phyloP scores from a whole-genome alignment of 2,113 vertebrate species.

The Malurus cyaneus region DNA sequence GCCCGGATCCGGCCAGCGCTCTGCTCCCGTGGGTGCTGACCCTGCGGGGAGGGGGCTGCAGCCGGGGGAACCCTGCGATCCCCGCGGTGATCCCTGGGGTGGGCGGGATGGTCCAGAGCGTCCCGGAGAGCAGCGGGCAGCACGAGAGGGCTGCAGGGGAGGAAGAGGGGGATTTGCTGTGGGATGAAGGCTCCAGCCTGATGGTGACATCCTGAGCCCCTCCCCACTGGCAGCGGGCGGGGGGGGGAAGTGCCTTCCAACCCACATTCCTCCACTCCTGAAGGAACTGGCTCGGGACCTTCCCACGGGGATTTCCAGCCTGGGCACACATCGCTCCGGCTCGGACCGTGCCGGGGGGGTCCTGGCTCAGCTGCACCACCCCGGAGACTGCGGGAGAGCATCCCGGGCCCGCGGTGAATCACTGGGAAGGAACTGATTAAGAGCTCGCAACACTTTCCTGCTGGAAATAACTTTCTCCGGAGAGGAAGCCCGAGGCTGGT shows the following conservation, averaged over 20 bases:
- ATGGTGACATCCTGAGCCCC: not conserved
- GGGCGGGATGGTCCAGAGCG: fast-evolving
- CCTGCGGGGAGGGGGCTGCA: not conserved
- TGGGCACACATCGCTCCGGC: not conserved
- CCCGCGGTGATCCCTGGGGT: fast-evolving
- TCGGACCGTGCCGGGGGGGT: not conserved
- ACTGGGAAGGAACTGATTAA: conserved; percentile 16
- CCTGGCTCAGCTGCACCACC: not conserved
- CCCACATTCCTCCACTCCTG: conserved; percentile 1
- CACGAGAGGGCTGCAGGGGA: not conserved
- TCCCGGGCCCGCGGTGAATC: not conserved
- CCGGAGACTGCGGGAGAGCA: not conserved
- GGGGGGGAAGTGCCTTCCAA: not conserved
- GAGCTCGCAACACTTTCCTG: not conserved
- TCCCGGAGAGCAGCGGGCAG: not conserved
- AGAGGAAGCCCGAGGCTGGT: not conserved
- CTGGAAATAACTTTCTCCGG: conserved; percentile 36
- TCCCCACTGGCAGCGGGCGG: not conserved
- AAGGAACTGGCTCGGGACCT: not conserved
- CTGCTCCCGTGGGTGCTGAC: not conserved
- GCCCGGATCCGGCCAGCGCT: fast-evolving
- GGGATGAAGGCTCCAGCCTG: not conserved
- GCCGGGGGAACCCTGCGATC: fast-evolving
- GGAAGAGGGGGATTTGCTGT: fast-evolving
- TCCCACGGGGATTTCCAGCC: conserved; percentile 63